Conservation (phyloP, 2,797 vertebrate species). For the Enteromius trimaculatus region DNA sequence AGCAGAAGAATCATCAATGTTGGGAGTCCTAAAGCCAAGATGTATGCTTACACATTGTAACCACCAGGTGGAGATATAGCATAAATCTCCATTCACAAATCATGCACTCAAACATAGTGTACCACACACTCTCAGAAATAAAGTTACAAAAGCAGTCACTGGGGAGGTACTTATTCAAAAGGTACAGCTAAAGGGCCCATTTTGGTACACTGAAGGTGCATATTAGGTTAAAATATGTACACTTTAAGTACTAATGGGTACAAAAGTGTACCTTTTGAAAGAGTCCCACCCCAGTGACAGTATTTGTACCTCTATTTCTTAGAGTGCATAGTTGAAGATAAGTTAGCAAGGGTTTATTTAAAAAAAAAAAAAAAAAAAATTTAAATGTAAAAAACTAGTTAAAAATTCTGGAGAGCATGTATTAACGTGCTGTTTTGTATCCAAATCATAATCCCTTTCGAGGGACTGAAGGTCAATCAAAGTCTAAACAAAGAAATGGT, state of each 20-base stretch:
- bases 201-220: too few relatives aligned
- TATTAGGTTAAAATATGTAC: too few relatives aligned
- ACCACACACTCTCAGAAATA: too few relatives aligned
- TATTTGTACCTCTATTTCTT: too few relatives aligned
- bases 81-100: neutral
- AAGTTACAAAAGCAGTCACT: too few relatives aligned
- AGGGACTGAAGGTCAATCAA: neutral
- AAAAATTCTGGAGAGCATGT: neutral
- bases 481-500: neutral
- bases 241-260: too few relatives aligned
- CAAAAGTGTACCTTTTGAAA: too few relatives aligned
- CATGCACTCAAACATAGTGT: conserved; percentile 13
- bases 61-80: conserved; percentile 69
- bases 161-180: too few relatives aligned
- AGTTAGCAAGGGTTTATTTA: neutral
- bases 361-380: neutral
- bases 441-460: neutral
- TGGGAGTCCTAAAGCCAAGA: neutral
- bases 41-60: neutral
- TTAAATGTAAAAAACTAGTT: neutral
- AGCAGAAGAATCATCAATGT: neutral
- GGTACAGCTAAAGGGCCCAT: too few relatives aligned
- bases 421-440: neutral
- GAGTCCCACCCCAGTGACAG: too few relatives aligned
- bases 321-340: neutral